Evolutionary conservation across 2,797 vertebrate species (phyloP).

Genomic region (Enoplosus armatus): DNA sequence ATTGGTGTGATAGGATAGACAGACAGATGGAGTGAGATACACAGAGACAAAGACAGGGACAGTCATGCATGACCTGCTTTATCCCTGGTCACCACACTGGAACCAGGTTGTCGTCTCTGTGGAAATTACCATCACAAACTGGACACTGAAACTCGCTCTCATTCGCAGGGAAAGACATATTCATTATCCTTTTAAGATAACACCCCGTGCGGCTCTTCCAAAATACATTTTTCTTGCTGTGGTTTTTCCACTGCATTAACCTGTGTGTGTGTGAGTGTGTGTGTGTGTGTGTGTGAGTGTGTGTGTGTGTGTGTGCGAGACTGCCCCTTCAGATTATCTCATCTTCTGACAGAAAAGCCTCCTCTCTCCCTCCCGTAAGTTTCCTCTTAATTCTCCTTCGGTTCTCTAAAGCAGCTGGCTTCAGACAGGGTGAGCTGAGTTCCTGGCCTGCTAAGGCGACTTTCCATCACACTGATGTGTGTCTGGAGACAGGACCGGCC

Average conservation of each 20-base stretch:
- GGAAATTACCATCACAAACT: conserved; percentile 61
- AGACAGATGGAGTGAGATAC: conserved; percentile 58
- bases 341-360: conserved; percentile 68
- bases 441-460: conserved; percentile 52
- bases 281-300: conserved; percentile 25
- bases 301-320: conserved; percentile 19
- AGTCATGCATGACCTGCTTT: conserved; percentile 53
- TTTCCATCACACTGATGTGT: conserved; percentile 68
- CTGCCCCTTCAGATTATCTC: conserved; percentile 73
- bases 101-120: conserved; percentile 53
- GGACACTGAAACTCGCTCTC: conserved; percentile 44
- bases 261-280: conserved; percentile 32
- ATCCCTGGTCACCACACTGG: conserved; percentile 44
- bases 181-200: conserved; percentile 65
- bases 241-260: conserved; percentile 50
- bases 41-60: conserved; percentile 46
- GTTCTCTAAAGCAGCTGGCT: conserved; percentile 58
- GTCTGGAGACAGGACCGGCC: conserved; percentile 40
- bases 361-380: conserved; percentile 58
- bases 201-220: conserved; percentile 44
- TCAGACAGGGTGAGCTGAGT: conserved; percentile 55
- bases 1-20: conserved; percentile 29
- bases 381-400: conserved; percentile 61
- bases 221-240: conserved; percentile 47
- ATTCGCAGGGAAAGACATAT: conserved; percentile 52